Percentiles rank a stretch among this genome's conserved stretches.
phyloP scores from a whole-genome alignment of 2,888 invertebrate genomes.

The Erannis defoliaria region DNA sequence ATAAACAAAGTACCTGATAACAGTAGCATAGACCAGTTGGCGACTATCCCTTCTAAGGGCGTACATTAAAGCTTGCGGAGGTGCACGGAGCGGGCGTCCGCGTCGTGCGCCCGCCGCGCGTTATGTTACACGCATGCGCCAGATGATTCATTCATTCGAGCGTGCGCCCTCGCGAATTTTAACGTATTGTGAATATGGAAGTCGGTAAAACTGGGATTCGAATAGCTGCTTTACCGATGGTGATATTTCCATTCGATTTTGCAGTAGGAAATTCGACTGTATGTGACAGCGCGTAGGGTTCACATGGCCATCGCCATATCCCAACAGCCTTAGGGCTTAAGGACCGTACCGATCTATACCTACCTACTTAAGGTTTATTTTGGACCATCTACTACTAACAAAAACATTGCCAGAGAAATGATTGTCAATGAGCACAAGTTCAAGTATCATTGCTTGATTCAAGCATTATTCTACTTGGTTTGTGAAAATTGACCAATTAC shows the following conservation, averaged over 20 bases:
- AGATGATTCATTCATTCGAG: too few relatives aligned
- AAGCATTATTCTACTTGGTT: not conserved
- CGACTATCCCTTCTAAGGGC: not conserved
- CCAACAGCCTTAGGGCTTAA: not conserved
- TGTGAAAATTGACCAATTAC: constrained; percentile 45
- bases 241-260: not conserved
- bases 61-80: too few relatives aligned
- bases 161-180: too few relatives aligned
- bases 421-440: constrained; percentile 22
- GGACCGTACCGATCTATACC: constrained; percentile 11
- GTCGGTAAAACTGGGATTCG: not conserved
- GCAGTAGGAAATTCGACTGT: not conserved
- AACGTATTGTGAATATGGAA: not conserved
- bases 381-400: constrained; percentile 16
- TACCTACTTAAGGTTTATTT: not conserved
- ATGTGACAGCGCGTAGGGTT: not conserved
- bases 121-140: too few relatives aligned
- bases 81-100: too few relatives aligned
- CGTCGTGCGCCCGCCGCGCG: too few relatives aligned
- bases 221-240: not conserved
- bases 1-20: constrained; percentile 41
- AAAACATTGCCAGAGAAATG: constrained; percentile 29
- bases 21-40: constrained; percentile 6
- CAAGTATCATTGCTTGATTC: not conserved
- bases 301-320: not conserved